Conservation (phyloP, 2,888 invertebrate genomes). For the Geophilus truncorum region DNA sequence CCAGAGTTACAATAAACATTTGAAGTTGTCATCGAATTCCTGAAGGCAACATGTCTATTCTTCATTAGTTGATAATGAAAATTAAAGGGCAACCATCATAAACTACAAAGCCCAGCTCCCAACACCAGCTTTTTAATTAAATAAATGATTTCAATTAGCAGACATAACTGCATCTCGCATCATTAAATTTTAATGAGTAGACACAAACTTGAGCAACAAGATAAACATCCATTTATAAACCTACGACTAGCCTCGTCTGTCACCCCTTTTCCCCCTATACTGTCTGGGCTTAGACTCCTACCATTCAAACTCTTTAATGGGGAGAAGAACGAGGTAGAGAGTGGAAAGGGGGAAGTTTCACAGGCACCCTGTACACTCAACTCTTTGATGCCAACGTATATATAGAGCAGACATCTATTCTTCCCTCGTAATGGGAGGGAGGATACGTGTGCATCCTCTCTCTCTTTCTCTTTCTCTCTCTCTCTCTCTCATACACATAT, state of each 20-base stretch:
- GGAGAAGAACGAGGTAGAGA: constrained; percentile 10
- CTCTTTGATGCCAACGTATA: constrained; percentile 16
- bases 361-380: neutral
- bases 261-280: constrained; percentile 9
- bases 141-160: constrained; percentile 14
- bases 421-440: constrained; percentile 3
- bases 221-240: constrained; percentile 9
- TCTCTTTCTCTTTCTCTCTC: neutral
- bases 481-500: neutral
- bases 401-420: constrained; percentile 12
- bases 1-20: neutral
- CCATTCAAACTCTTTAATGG: constrained; percentile 13
- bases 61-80: neutral
- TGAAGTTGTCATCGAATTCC: neutral
- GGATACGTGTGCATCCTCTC: constrained; percentile 5
- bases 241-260: constrained; percentile 10
- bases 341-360: constrained; percentile 14
- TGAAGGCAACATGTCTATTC: neutral
- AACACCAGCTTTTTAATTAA: constrained; percentile 8
- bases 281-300: constrained; percentile 9
- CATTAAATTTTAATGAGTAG: constrained; percentile 18
- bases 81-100: neutral
- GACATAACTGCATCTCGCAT: neutral
- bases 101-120: neutral
- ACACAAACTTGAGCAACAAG: constrained; percentile 11